These are phyloP conservation scores for Calephelis virginiensis DNA, from an alignment of 1,140 invertebrate genomes.

Conservation along the genomic window DNA sequence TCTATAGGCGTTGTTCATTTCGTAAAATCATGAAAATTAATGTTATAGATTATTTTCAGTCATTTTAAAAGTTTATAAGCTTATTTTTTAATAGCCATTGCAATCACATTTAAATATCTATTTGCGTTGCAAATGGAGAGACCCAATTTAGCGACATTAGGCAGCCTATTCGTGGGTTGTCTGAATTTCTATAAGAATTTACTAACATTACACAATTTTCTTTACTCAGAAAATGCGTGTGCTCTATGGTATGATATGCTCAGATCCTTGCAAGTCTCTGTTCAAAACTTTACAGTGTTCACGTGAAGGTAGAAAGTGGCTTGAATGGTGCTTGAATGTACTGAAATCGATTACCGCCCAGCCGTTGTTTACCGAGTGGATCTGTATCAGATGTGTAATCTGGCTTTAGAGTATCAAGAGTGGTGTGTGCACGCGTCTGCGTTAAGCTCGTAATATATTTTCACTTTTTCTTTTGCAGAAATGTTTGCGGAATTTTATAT, in stretches of 20 bases:
- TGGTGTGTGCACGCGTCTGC: constrained; percentile 14
- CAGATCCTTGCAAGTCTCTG: constrained; percentile 23
- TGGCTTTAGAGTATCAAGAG: constrained; percentile 39
- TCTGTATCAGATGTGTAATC: constrained; percentile 62
- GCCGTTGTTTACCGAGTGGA: constrained; percentile 54
- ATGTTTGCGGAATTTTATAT: neutral
- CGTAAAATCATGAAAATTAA: constrained; percentile 16
- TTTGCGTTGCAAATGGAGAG: no score
- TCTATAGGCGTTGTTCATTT: no score
- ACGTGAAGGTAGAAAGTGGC: constrained; percentile 3
- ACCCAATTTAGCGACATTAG: neutral
- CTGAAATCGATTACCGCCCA: constrained; percentile 46
- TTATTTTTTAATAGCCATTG: no score
- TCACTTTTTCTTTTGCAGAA: neutral
- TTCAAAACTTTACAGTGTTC: neutral
- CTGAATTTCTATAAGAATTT: no score
- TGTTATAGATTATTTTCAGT: neutral
- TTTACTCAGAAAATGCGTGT: neutral
- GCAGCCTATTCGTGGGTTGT: no score
- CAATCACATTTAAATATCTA: no score
- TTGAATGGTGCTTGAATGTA: constrained; percentile 18
- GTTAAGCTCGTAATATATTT: constrained; percentile 11
- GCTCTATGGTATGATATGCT: constrained; percentile 22
- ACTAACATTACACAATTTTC: no score
- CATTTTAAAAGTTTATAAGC: no score